Conservation (phyloP, 2,888 invertebrate genomes). For the Torymus tubicola region DNA sequence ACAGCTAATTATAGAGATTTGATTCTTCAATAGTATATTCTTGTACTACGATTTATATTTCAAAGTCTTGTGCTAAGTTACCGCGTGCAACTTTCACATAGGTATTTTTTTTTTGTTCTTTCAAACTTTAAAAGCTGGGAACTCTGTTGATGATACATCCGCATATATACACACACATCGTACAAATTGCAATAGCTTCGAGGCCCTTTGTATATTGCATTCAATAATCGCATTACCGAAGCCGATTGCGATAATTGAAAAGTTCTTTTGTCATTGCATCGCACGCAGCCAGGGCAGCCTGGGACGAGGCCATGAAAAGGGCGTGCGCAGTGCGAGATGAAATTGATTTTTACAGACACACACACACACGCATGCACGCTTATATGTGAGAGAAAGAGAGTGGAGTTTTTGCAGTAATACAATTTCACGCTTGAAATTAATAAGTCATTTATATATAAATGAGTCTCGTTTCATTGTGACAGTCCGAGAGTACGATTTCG, state of each 20-base stretch:
- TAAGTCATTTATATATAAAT: slow-evolving; percentile 18
- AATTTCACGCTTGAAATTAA: slow-evolving; percentile 34
- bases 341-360: slow-evolving; percentile 6
- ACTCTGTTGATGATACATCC: no score
- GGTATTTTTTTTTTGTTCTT: no score
- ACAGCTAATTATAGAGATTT: no score
- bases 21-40: no score
- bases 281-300: not conserved
- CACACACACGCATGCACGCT: not conserved
- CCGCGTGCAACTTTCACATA: no score
- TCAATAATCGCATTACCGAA: slow-evolving; percentile 35
- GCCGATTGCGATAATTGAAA: slow-evolving; percentile 23
- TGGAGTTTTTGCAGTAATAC: slow-evolving; percentile 6
- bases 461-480: not conserved
- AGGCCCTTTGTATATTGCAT: not conserved
- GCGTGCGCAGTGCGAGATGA: no score
- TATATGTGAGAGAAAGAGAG: no score
- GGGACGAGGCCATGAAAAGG: not conserved
- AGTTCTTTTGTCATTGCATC: slow-evolving; percentile 9
- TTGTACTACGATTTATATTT: no score
- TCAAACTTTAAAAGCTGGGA: no score
- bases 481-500: no score
- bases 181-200: not conserved
- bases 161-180: no score
- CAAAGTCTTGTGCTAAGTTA: no score